phyloP scores from a whole-genome alignment of 1,140 invertebrate species.

The Cherax destructor region DNA sequence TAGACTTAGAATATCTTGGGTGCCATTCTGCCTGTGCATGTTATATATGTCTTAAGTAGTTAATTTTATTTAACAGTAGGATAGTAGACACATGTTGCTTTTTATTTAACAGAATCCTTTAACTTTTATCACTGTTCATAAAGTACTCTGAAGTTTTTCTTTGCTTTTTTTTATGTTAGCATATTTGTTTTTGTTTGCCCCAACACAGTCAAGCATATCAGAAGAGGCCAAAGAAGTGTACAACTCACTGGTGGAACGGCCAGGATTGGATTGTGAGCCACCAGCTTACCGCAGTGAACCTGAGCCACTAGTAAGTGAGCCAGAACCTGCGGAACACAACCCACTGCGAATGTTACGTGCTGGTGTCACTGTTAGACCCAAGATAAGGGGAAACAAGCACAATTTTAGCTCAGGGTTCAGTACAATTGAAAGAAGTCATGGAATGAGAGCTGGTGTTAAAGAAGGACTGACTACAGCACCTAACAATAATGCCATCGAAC shows the following conservation, averaged over 20 bases:
- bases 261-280: slow-evolving; percentile 73
- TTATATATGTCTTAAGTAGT: slow-evolving; percentile 1
- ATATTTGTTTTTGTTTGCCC: slow-evolving; percentile 67
- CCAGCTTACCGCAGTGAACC: slow-evolving; percentile 32
- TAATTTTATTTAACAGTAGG: background rate
- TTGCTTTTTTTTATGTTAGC: slow-evolving; percentile 71
- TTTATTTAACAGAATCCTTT: slow-evolving; percentile 45
- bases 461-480: slow-evolving; percentile 20
- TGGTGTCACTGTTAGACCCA: slow-evolving; percentile 80
- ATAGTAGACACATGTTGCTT: slow-evolving; percentile 46
- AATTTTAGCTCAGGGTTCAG: slow-evolving; percentile 72
- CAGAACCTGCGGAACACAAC: slow-evolving; percentile 78
- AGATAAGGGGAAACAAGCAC: slow-evolving; percentile 80
- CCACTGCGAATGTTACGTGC: slow-evolving; percentile 84
- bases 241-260: slow-evolving; percentile 90
- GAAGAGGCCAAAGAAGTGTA: slow-evolving; percentile 90
- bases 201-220: slow-evolving; percentile 76
- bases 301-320: slow-evolving; percentile 70
- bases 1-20: background rate
- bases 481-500: slow-evolving; percentile 68
- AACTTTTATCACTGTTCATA: slow-evolving; percentile 19
- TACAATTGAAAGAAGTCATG: slow-evolving; percentile 72
- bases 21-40: background rate
- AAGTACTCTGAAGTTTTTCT: slow-evolving; percentile 60
- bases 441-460: slow-evolving; percentile 53